Conservation (phyloP, 2,113 vertebrate genomes). For the Platysteira castanea region DNA sequence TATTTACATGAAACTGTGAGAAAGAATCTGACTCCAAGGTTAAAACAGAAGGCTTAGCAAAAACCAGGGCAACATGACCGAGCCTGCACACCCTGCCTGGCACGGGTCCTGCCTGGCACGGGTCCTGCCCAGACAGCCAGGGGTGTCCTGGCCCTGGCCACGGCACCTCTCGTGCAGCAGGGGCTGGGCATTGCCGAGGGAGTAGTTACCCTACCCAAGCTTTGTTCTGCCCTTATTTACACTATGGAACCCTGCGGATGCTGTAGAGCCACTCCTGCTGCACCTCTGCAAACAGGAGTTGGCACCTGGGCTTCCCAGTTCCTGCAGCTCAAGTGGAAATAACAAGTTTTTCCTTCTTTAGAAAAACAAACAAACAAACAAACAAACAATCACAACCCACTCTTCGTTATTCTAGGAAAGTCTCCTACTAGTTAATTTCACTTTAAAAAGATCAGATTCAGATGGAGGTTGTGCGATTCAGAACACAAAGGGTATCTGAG, state of each 20-base stretch:
- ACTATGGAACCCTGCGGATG: neutral
- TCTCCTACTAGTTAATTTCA: neutral
- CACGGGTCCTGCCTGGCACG: too few species aligned
- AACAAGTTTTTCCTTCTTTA: neutral
- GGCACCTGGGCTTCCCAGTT: neutral
- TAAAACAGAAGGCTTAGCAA: too few species aligned
- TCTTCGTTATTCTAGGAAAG: neutral
- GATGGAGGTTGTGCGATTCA: neutral
- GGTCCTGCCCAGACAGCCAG: too few species aligned
- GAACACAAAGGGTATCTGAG: neutral
- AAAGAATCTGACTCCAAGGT: too few species aligned
- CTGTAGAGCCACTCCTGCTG: neutral
- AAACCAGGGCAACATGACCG: too few species aligned
- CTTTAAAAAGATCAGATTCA: neutral
- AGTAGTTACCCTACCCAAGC: neutral
- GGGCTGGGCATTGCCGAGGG: neutral
- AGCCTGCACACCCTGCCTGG: too few species aligned
- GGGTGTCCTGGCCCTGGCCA: neutral
- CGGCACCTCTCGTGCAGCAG: neutral
- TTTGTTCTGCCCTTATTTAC: neutral
- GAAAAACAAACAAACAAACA: too few species aligned
- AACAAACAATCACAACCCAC: neutral
- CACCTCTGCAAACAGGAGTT: neutral
- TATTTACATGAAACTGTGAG: too few species aligned
- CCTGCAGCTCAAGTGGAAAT: neutral